Evolutionary conservation across 2,113 vertebrate genomes (phyloP), one percentile per base, ranked within the genome.

Genomic region (Cathartes aura): DNA sequence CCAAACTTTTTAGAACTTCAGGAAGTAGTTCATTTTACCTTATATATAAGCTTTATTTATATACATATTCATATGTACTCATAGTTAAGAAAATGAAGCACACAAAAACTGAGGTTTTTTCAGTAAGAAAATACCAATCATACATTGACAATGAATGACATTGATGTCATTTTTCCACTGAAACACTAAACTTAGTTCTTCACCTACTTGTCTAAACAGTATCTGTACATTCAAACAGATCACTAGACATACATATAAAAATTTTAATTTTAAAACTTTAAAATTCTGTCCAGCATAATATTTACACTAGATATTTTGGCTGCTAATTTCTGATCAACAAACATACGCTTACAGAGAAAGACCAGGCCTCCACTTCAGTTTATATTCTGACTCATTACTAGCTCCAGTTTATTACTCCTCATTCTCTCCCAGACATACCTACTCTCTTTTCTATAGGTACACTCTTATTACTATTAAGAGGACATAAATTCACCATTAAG

Each of bases 91-190:
- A 85, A 71, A 66, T 22, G 3, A 91, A 79, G 30, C 17, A 59
- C 10, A 55, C 5, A 55, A n/a, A 66, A 73, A 15, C 11, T 27
- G 6, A n/a, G 9, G 24, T 10, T 24, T 45, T 52, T 45, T 32
- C 36, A 76, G 21, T 9, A 81, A 30, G 42, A 55, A 83, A 47
- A 58, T 16, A 63, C 2, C 19, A 47, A 19, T 75, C 52, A 26
- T 20, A 47, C 4, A 48, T 2, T 17, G 27, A 60, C 34, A 83
- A 75, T 5, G 14, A 73, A 45, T 22, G 4, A 90, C 0, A 0
- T 0, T 30, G 6, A 67, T 64, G 23, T 66, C 4, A 53, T 67
- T 88, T 82, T 80, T 59, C 53, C 53, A 89, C 11, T 18, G 11
- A 83, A 79, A 62, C 24, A 59, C 9, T 63, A n/a, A 66, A 71